Conservation (phyloP, 2,113 vertebrate genomes). For the Aythya baeri region DNA sequence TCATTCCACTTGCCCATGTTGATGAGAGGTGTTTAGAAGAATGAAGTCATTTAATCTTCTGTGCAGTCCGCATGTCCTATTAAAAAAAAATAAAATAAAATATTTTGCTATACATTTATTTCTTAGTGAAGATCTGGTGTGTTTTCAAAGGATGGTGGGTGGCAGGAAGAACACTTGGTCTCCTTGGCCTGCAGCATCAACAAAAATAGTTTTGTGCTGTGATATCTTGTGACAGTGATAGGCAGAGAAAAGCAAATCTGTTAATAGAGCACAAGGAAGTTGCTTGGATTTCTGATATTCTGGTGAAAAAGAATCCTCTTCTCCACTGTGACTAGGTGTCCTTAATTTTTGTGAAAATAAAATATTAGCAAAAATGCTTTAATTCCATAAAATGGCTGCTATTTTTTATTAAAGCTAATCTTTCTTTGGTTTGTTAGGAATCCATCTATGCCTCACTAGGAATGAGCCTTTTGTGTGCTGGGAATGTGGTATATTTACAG, state of each 20-base stretch:
- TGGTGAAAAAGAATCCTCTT: background rate
- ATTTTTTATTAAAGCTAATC: background rate
- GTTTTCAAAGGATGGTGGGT: background rate
- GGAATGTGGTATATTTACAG: rapidly evolving
- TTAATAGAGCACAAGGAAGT: background rate
- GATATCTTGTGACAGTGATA: background rate
- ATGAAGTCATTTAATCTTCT: background rate
- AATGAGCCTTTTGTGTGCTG: background rate
- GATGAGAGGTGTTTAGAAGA: background rate
- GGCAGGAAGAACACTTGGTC: background rate
- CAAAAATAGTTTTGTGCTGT: background rate
- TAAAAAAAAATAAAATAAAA: too few relatives aligned
- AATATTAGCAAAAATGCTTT: background rate
- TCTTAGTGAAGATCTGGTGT: background rate
- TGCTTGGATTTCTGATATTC: background rate
- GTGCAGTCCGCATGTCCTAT: rapidly evolving
- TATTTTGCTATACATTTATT: rapidly evolving
- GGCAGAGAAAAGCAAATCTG: background rate
- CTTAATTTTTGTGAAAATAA: background rate
- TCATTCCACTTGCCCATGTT: rapidly evolving
- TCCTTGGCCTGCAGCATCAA: background rate
- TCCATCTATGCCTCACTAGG: too few relatives aligned
- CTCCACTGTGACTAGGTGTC: background rate
- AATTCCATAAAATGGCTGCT: background rate
- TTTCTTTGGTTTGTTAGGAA: background rate